These are phyloP conservation scores for Ditula angustiorana DNA, from an alignment of 2,888 invertebrate genomes.

Conservation along the genomic window DNA sequence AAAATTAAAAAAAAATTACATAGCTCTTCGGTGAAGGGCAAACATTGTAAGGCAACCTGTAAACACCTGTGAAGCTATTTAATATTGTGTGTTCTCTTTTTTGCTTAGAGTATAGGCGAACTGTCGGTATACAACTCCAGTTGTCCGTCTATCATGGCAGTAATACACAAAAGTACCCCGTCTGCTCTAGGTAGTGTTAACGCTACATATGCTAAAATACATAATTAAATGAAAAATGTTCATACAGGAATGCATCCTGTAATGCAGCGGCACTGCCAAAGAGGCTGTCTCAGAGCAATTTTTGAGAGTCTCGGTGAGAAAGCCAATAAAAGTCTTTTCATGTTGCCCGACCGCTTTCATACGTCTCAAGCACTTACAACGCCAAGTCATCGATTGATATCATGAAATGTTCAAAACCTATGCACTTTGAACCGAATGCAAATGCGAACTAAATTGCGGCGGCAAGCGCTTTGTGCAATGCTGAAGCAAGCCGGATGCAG, in stretches of 20 bases:
- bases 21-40: too few species aligned
- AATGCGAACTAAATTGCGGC: not conserved
- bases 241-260: slow-evolving; percentile 46
- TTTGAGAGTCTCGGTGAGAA: slow-evolving; percentile 63
- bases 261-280: slow-evolving; percentile 34
- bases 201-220: not conserved
- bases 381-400: slow-evolving; percentile 34
- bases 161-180: not conserved
- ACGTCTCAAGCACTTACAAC: slow-evolving; percentile 8
- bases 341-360: slow-evolving; percentile 56
- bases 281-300: slow-evolving; percentile 47
- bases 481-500: slow-evolving; percentile 17
- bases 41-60: too few species aligned
- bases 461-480: slow-evolving; percentile 8
- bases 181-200: not conserved
- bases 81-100: too few species aligned
- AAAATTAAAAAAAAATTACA: too few species aligned
- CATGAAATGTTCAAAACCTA: slow-evolving; percentile 11
- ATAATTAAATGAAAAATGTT: slow-evolving; percentile 7
- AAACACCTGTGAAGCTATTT: too few species aligned
- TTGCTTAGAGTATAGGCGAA: too few species aligned
- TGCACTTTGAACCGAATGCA: slow-evolving; percentile 35
- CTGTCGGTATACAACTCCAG: not conserved
- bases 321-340: slow-evolving; percentile 69
- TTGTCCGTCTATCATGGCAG: not conserved